Evolutionary conservation across 2,113 vertebrate species (phyloP), one percentile per base, ranked within the genome.

Genomic region (Dicerorhinus sumatrensis): DNA sequence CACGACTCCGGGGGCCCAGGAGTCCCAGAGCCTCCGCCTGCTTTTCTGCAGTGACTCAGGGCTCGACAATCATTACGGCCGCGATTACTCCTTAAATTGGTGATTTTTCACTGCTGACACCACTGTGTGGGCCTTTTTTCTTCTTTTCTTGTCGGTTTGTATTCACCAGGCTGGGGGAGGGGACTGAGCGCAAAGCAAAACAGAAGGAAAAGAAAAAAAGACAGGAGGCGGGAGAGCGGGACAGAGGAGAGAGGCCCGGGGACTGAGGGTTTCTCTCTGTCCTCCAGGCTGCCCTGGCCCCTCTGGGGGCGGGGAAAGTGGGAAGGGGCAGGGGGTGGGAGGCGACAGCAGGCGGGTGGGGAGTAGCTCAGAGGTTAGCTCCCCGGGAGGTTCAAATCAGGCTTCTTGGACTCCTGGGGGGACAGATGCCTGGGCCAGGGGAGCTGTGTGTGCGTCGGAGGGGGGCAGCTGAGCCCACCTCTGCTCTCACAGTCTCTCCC

Each of bases 21-120:
- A 83, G 79, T 46, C 87, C 92, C 69, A 14, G 83, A 58, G 56
- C 73, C 17, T 39, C 73, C 2, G 69, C n/a, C 31, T 13, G 80
- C 4, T 81, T 84, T 39, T 65, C 84, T 25, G 31, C 14, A 27
- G 91, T 91, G 96, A 96, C 80, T 94, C 91, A 95, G 48, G 87
- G 5, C 92, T 36, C 0, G 1, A 29, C 77, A 54, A 56, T 92
- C 92, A 42, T 73, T 3, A 39, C 82, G 54, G 75, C 89, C 10
- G 39, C 2, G 62, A 96, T 90, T 79, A 87, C 91, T 89, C 91
- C 60, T 91, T n/a, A 69, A 90, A 84, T 31, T 33, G 88, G 54
- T 81, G 82, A 39, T 85, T 97, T 96, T 67, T 88, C 91, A 39
- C 92, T 67, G 80, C 76, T 58, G 91, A 90, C 0, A 18, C 79